Percentiles rank a stretch among this genome's conserved stretches.
Conservation (phyloP, 2,113 vertebrate genomes). For the Perca fluviatilis region DNA sequence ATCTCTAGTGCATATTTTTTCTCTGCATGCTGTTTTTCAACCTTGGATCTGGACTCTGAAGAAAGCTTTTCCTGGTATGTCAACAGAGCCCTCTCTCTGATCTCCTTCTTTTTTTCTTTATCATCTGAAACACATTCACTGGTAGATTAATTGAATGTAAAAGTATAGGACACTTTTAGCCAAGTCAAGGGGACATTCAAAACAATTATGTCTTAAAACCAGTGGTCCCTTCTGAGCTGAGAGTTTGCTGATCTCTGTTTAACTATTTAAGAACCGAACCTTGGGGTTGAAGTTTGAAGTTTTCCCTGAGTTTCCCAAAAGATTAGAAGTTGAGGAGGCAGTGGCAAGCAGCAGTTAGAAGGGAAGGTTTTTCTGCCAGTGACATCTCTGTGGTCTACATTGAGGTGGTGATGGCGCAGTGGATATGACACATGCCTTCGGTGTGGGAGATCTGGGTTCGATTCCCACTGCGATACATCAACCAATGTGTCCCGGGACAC, state of each 20-base stretch:
- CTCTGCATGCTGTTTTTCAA: constrained; percentile 82
- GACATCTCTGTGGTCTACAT: too few relatives aligned
- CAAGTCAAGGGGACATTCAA: neutral
- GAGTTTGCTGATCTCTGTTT: neutral
- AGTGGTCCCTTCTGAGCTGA: neutral
- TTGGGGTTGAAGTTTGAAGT: too few relatives aligned
- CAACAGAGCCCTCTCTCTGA: constrained; percentile 87
- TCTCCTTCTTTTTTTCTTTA: constrained; percentile 84
- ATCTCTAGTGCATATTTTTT: constrained; percentile 89
- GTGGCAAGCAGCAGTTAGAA: too few relatives aligned
- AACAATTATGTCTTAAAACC: too few relatives aligned
- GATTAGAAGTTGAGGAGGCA: too few relatives aligned
- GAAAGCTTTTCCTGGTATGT: constrained; percentile 87
- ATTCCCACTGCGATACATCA: too few relatives aligned
- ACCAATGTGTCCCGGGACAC: too few relatives aligned
- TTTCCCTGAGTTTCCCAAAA: too few relatives aligned
- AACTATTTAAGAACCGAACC: neutral
- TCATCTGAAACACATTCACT: constrained; percentile 77
- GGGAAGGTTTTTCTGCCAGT: too few relatives aligned
- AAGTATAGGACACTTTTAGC: neutral
- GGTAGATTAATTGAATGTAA: neutral
- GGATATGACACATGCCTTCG: too few relatives aligned
- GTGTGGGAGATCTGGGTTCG: too few relatives aligned
- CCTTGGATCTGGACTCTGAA: constrained; percentile 81
- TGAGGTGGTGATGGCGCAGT: too few relatives aligned